A percentile compares a stretch with the other conserved stretches of the same genome.
These are phyloP conservation scores for Abrostola triplasia DNA, from an alignment of 2,888 invertebrate genomes.

Conservation along the genomic window DNA sequence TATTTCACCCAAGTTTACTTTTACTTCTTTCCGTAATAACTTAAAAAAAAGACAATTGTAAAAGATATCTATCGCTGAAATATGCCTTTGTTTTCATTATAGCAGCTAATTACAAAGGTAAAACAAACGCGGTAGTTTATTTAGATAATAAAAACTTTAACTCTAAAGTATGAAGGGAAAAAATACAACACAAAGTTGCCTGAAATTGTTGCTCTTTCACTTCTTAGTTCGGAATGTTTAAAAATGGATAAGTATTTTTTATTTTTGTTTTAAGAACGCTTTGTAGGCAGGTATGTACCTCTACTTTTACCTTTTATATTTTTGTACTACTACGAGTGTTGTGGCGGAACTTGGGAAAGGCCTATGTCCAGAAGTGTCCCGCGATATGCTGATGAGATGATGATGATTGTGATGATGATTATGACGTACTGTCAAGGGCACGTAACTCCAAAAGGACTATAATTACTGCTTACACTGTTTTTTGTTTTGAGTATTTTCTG, in stretches of 20 bases:
- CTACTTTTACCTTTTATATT: not conserved
- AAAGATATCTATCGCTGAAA: not conserved
- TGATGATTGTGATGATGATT: no score
- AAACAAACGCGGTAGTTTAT: constrained; percentile 27
- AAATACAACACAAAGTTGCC: constrained; percentile 22
- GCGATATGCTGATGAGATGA: no score
- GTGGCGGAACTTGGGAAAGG: no score
- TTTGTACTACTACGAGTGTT: no score
- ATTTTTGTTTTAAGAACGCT: not conserved
- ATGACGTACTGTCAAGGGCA: no score
- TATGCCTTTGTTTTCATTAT: not conserved
- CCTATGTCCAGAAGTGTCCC: no score
- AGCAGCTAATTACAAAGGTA: constrained; percentile 3
- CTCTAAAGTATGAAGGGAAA: constrained; percentile 19
- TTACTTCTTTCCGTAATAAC: no score
- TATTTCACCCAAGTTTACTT: no score
- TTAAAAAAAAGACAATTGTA: not conserved
- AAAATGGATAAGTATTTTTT: not conserved
- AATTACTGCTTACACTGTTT: no score
- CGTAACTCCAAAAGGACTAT: no score
- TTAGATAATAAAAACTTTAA: constrained; percentile 28
- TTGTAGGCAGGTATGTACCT: not conserved
- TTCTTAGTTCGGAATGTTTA: constrained; percentile 3
- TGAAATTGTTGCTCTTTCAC: constrained; percentile 1
- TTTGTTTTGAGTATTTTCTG: no score